Conservation (phyloP, 2,888 invertebrate genomes). For the Lacanobia oleracea region DNA sequence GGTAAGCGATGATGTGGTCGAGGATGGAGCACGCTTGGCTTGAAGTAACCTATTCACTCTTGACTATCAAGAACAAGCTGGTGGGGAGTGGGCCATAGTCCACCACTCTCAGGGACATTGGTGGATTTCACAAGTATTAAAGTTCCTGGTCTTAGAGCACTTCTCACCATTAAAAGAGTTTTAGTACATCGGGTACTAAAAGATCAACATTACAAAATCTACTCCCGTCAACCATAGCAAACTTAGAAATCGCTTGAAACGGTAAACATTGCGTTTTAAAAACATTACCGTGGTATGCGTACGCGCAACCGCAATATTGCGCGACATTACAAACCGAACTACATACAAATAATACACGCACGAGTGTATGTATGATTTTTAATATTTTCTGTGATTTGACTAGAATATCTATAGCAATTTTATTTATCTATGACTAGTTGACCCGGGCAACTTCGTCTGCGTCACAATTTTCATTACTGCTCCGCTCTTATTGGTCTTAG, state of each 20-base stretch:
- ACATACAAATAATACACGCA: background rate
- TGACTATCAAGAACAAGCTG: too few relatives aligned
- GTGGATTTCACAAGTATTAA: background rate
- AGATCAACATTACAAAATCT: conserved; percentile 33
- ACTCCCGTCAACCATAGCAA: conserved; percentile 26
- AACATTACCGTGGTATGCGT: conserved; percentile 19
- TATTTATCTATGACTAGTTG: too few relatives aligned
- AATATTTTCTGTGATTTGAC: too few relatives aligned
- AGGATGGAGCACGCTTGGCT: background rate
- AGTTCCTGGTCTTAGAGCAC: background rate
- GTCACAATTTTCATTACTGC: too few relatives aligned
- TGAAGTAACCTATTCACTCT: background rate
- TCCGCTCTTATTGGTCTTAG: too few relatives aligned
- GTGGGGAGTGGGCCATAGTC: too few relatives aligned
- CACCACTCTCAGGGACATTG: too few relatives aligned
- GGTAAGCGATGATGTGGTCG: too few relatives aligned
- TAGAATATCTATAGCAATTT: too few relatives aligned
- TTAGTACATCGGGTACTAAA: conserved; percentile 4
- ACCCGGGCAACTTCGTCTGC: too few relatives aligned
- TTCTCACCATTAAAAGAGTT: background rate
- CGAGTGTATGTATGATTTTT: too few relatives aligned
- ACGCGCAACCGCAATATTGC: conserved; percentile 12
- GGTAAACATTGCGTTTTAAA: conserved; percentile 40
- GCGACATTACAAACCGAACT: background rate
- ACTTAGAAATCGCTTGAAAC: conserved; percentile 28